Evolutionary conservation across 2,113 vertebrate species (phyloP), one percentile per base, ranked within the genome.

Genomic region (Columbina picui): DNA sequence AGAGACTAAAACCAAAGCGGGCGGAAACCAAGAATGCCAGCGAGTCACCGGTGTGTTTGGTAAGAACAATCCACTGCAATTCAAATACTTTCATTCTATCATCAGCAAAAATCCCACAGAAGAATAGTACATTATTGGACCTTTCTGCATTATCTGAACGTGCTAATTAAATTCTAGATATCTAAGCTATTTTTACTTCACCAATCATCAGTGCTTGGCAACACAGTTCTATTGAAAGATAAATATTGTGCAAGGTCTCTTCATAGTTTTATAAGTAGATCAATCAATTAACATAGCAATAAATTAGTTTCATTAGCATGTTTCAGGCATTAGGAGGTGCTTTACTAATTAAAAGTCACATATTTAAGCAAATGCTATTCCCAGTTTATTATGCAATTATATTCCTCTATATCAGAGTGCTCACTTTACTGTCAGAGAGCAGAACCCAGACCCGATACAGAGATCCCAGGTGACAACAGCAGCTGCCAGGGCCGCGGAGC

Each of bases 221-320:
- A 96, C 89, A 95, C 29, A 52, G 49, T 70, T 83, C 50, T 55
- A 23, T 4, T 75, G 52, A 22, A 86, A 94, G 59, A 85, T 92
- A 96, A 96, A 96, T 94, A 96, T 53, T 95, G 77, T 64, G 49
- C 29, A 94, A 90, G n/a, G 34, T 47, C 59, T 91, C 68, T 77
- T 77, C 45, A 56, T 59, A 88, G 79, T 73, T 88, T 85, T 73
- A 20, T 39, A 59, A 93, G 64, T 85, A 90, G 67, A 94, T 90
- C 87, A 91, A 86, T 91, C 75, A 90, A 94, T 84, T 90, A 90
- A 85, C 85, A 47, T 36, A 47, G 90, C 52, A 92, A 96, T 92
- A 95, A 96, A 91, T 97, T 92, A 84, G 64, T 82, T 93, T 84
- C 90, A 93, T 96, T 96, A 95, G 50, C 79, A 78, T 29, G 38